Percentiles rank a stretch among this genome's conserved stretches.
Conservation (phyloP, 2,797 vertebrate genomes). For the Pantherophis vulpinus region DNA sequence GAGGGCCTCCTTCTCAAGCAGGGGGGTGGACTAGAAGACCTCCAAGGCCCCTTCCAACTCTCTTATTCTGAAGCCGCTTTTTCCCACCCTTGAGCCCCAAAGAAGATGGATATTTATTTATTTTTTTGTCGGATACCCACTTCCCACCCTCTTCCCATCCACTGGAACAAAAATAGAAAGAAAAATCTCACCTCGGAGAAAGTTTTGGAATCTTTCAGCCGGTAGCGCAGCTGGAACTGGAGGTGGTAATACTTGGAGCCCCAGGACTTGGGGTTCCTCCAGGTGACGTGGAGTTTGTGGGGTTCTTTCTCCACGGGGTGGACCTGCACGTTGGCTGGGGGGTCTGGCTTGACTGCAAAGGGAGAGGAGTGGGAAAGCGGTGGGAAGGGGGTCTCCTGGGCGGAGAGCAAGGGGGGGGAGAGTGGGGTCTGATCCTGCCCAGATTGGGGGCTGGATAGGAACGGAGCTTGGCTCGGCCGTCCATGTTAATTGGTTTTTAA, state of each 20-base stretch:
- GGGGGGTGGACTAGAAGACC: not conserved
- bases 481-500: too few species aligned
- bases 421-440: not conserved
- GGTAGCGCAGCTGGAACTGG: conserved; percentile 80
- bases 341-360: conserved; percentile 82
- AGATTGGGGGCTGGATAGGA: not conserved
- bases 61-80: not conserved
- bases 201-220: conserved; percentile 29
- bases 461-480: not conserved
- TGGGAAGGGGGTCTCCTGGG: not conserved
- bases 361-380: not conserved
- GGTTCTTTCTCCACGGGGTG: conserved; percentile 31
- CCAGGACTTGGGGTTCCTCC: conserved; percentile 82
- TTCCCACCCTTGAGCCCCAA: not conserved
- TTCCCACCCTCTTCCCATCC: not conserved
- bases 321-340: conserved; percentile 73
- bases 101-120: not conserved
- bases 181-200: conserved; percentile 42
- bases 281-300: conserved; percentile 72
- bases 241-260: conserved; percentile 67
- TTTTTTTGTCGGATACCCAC: not conserved
- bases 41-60: not conserved
- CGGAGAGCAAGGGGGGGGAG: accelerated
- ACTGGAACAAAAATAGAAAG: not conserved
- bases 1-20: too few species aligned